A percentile compares a stretch with the other conserved stretches of the same genome.
phyloP scores from a whole-genome alignment of 2,888 invertebrate genomes.

The Bibio marci region DNA sequence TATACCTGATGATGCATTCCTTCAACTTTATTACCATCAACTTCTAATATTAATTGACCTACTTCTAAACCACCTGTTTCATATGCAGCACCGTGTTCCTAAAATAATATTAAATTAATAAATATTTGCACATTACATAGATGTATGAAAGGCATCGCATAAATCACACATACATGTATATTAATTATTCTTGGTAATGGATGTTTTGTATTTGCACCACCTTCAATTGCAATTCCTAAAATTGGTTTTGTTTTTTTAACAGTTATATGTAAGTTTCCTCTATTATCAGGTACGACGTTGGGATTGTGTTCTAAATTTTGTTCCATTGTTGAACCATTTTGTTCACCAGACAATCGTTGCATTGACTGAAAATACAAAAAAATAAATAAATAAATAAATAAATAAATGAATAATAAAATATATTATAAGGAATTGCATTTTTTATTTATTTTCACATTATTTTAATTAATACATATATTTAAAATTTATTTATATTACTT shows the following conservation, averaged over 20 bases:
- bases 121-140: no score
- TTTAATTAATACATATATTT: no score
- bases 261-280: constrained; percentile 73
- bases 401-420: background rate
- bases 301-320: constrained; percentile 35
- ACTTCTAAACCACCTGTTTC: constrained; percentile 85
- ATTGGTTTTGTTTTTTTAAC: constrained; percentile 89
- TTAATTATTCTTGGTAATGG: constrained; percentile 89
- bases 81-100: constrained; percentile 91
- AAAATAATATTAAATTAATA: no score
- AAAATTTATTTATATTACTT: no score
- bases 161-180: constrained; percentile 85
- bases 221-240: constrained; percentile 92
- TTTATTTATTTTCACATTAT: no score
- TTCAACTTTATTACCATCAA: constrained; percentile 63
- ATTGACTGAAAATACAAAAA: constrained; percentile 37
- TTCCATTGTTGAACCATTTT: constrained; percentile 33
- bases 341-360: constrained; percentile 47
- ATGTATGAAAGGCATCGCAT: no score
- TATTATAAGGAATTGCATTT: background rate
- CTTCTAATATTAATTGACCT: constrained; percentile 85
- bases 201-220: constrained; percentile 90
- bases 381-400: constrained; percentile 1
- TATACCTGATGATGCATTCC: constrained; percentile 60
- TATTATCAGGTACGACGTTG: constrained; percentile 65